Base-by-base conservation (phyloP, 2,888 invertebrate species). In the Carterocephalus palaemon region DNA sequence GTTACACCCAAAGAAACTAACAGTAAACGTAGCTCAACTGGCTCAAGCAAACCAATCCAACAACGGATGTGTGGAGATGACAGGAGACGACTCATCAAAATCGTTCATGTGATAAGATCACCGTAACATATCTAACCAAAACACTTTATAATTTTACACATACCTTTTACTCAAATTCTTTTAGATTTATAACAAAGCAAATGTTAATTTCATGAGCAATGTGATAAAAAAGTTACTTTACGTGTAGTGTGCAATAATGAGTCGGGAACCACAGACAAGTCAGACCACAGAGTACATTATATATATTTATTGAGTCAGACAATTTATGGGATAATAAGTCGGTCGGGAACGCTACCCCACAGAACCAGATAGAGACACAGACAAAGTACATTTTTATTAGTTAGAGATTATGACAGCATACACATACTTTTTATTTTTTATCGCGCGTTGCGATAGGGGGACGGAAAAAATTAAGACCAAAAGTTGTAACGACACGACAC, bases 21-120 rank as follows among this genome's bases (percentile, higher is more conserved):
- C 74, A 74, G 73, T 76, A 74, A 76, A 68, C 40, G 33, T 39
- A 47, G 46, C 48, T 54, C 62, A 64, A n/a, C n/a, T n/a, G n/a
- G n/a, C n/a, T n/a, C n/a, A n/a, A n/a, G n/a, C n/a, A 60, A 54
- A 43, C 43, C 42, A 43, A 43, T 58, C 57, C 59, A 64, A 64
- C 74, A 70, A 71, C 81, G 78, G 81, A 82, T 80, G 73, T 75
- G 68, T 64, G 66, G 65, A 62, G 62, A 62, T 75, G 78, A 76
- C 73, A 70, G 67, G 47, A 58, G 60, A 60, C 65, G 67, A 76
- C 74, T 76, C 81, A 80, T 81, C 80, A 76, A 70, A 74, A 74
- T 57, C 50, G 46, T 48, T 47, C 33, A 48, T 48, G 46, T 51
- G 46, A 37, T 48, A 36, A 33, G 15, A 9, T n/a, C 13, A 26